A percentile compares a stretch with the other conserved stretches of the same genome.
Conservation (phyloP, 92 coral and sea anemone genomes). For the Palythoa grandis region DNA sequence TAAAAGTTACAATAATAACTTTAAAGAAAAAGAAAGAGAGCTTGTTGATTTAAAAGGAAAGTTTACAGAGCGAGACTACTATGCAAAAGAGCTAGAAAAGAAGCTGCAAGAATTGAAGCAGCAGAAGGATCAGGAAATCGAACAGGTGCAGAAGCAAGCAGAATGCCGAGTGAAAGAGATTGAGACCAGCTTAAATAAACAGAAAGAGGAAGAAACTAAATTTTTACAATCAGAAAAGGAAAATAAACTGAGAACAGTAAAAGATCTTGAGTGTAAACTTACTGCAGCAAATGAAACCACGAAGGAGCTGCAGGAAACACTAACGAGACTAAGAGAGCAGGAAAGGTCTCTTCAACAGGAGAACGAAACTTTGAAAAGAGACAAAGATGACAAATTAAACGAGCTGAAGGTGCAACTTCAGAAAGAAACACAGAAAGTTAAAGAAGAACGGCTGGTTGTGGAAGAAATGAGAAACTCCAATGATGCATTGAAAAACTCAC, state of each 20-base stretch:
- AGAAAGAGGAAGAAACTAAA: constrained; percentile 77
- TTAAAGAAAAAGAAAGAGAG: constrained; percentile 85
- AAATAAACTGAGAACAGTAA: constrained; percentile 24
- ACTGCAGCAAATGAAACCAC: constrained; percentile 64
- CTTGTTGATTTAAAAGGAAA: constrained; percentile 83
- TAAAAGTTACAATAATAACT: constrained; percentile 61
- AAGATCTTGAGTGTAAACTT: constrained; percentile 60
- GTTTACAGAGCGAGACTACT: constrained; percentile 85
- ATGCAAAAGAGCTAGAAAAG: constrained; percentile 86
- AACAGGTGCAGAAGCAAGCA: constrained; percentile 65
- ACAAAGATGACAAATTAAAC: constrained; percentile 53
- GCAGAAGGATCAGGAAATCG: constrained; percentile 75
- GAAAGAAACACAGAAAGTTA: constrained; percentile 60
- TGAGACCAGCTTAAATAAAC: constrained; percentile 58
- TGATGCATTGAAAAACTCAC: constrained; percentile 46
- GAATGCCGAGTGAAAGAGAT: constrained; percentile 60
- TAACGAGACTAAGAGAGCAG: constrained; percentile 59
- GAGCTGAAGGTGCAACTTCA: constrained; percentile 67
- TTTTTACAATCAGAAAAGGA: constrained; percentile 79
- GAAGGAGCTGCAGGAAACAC: constrained; percentile 65
- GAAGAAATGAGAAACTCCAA: constrained; percentile 73
- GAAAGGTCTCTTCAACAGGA: constrained; percentile 64
- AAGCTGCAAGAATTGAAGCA: constrained; percentile 74
- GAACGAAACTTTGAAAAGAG: constrained; percentile 50
- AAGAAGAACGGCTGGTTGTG: constrained; percentile 67